Evolutionary conservation across 1,140 invertebrate genomes (phyloP), one percentile per base, ranked within the genome.

Genomic region (Aphidius ervi): DNA sequence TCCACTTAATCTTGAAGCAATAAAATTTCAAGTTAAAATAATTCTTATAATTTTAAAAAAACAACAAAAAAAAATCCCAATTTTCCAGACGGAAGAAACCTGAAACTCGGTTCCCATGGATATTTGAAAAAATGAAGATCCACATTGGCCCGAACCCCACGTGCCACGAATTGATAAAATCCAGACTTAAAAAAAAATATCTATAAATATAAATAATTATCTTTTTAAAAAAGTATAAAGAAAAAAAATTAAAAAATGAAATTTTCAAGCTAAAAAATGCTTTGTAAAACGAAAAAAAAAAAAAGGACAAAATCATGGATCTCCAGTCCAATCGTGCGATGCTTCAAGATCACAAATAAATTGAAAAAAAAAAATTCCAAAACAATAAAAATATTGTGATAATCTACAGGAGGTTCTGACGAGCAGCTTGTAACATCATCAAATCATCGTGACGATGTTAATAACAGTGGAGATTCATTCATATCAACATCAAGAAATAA

Each of bases 1-100:
- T 31, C 23, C 23, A 31, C 23, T 31, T 31, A 3, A 31, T 31
- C 23, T 31, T 31, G 23, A 31, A 6, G 9, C 7, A 6, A 46
- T 8, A 20, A 8, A 52, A 9, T 40, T 40, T 2, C 43, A 9
- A 46, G 46, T 23, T 39, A 60, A 45, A 45, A 45, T n/a, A 53
- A 37, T 46, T 16, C 0, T 39, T 40, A 62, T 16, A 52, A 52
- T 10, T 5, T 41, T 37, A n/a, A 20, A 54, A n/a, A 55, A 54
- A 47, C 59, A 56, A 8, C n/a, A 10, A 9, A 50, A 62, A 62
- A 60, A 67, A 67, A 72, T 70, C 71, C 67, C 50, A 67, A 70
- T 64, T 71, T 77, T 76, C 66, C 75, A 76, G 75, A 76, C 60
- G 70, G 64, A 63, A 72, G 70, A 70, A 70, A 68, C 71, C 70